Evolutionary conservation across 2,888 invertebrate genomes (phyloP).

Genomic region (Rhagonycha lutea): DNA sequence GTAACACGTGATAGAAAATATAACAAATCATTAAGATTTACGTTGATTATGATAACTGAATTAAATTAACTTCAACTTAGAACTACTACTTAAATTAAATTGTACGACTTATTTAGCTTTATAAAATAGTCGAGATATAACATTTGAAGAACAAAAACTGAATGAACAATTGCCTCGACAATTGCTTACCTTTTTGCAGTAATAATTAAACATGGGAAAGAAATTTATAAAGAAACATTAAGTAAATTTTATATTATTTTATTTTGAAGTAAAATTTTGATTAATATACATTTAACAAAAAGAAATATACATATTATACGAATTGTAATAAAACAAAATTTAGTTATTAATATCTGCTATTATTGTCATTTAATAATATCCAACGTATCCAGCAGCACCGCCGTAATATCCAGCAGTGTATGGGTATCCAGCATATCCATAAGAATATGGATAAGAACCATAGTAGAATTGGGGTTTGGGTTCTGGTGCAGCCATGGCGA

Average conservation of each 20-base stretch:
- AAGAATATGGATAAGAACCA: slow-evolving; percentile 8
- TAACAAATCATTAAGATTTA: no score
- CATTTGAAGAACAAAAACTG: no score
- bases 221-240: no score
- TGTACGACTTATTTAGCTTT: no score
- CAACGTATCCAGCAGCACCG: not conserved
- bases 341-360: not conserved
- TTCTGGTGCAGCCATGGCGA: slow-evolving; percentile 31
- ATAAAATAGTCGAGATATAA: no score
- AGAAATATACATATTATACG: not conserved
- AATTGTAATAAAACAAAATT: not conserved
- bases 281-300: not conserved
- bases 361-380: not conserved
- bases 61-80: no score
- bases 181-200: no score
- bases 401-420: slow-evolving; percentile 9
- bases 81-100: no score
- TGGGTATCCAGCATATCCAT: slow-evolving; percentile 14
- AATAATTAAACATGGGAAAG: no score
- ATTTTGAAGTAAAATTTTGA: not conserved
- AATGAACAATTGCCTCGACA: no score
- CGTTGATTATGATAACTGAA: no score
- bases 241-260: not conserved
- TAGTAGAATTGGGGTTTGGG: slow-evolving; percentile 25
- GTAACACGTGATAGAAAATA: no score